Conservation (phyloP, 2,888 invertebrate species). For the Lasiommata megera region DNA sequence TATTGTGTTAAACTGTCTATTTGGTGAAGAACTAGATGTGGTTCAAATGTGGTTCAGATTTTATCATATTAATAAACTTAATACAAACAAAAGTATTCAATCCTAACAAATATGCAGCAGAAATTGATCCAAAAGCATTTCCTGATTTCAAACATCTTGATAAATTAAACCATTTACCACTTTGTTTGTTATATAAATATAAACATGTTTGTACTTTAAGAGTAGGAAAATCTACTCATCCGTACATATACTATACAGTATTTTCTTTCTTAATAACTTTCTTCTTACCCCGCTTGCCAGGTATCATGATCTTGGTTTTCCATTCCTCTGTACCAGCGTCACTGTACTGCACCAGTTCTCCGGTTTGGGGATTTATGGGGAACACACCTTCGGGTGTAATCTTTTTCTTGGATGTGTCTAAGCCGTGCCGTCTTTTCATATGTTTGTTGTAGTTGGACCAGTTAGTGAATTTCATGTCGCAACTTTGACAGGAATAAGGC, state of each 20-base stretch:
- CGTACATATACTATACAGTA: conserved; percentile 23
- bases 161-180: too few species aligned
- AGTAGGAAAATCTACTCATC: neutral
- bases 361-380: conserved; percentile 68
- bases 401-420: conserved; percentile 70
- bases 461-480: conserved; percentile 87
- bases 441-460: conserved; percentile 93
- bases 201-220: conserved; percentile 13
- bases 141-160: too few species aligned
- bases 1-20: too few species aligned
- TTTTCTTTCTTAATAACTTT: conserved; percentile 55
- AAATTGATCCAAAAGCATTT: too few species aligned
- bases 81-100: too few species aligned
- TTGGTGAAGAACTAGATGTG: too few species aligned
- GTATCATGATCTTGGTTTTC: conserved; percentile 70
- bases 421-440: conserved; percentile 87
- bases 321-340: conserved; percentile 68
- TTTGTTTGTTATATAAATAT: too few species aligned
- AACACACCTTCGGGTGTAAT: conserved; percentile 79
- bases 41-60: too few species aligned
- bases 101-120: too few species aligned
- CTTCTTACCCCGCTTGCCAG: conserved; percentile 65
- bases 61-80: too few species aligned
- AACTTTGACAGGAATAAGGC: conserved; percentile 87
- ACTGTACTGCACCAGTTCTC: conserved; percentile 59